Evolutionary conservation across 2,888 invertebrate species (phyloP).

Genomic region (Rhamphomyia laevipes): DNA sequence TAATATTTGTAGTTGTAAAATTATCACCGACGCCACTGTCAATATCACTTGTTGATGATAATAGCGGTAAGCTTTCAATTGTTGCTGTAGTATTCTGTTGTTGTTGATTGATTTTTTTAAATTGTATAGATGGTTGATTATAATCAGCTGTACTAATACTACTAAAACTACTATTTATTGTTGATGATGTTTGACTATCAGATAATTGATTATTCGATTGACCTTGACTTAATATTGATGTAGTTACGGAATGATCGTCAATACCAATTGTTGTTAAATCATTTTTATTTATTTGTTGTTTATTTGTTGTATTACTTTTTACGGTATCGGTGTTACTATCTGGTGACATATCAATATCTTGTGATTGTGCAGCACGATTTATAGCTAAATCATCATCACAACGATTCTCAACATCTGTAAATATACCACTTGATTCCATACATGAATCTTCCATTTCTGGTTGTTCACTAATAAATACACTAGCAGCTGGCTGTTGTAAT

Average conservation of each 20-base stretch:
- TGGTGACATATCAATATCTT: slow-evolving; percentile 48
- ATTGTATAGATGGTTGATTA: slow-evolving; percentile 26
- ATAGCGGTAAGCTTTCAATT: slow-evolving; percentile 12
- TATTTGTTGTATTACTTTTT: slow-evolving; percentile 36
- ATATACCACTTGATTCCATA: slow-evolving; percentile 84
- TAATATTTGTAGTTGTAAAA: slow-evolving; percentile 25
- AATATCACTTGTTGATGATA: slow-evolving; percentile 11
- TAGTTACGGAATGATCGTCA: slow-evolving; percentile 6
- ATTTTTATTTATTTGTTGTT: slow-evolving; percentile 19
- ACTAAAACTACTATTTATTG: slow-evolving; percentile 25
- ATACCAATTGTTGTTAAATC: slow-evolving; percentile 3
- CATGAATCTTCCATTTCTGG: slow-evolving; percentile 58
- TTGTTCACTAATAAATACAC: slow-evolving; percentile 40
- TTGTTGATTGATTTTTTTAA: slow-evolving; percentile 20
- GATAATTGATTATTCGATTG: slow-evolving; percentile 21
- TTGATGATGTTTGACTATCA: slow-evolving; percentile 27
- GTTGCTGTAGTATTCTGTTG: slow-evolving; percentile 32
- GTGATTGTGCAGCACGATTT: slow-evolving; percentile 22
- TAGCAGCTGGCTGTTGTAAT: slow-evolving; percentile 33
- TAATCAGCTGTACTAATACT: slow-evolving; percentile 25
- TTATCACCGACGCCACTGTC: slow-evolving; percentile 25
- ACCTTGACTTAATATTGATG: slow-evolving; percentile 23
- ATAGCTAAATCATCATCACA: slow-evolving; percentile 47
- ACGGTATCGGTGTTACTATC: slow-evolving; percentile 44
- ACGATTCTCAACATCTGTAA: slow-evolving; percentile 72